Base-by-base conservation (phyloP, 2,888 invertebrate species). In the Scaeva pyrastri region DNA sequence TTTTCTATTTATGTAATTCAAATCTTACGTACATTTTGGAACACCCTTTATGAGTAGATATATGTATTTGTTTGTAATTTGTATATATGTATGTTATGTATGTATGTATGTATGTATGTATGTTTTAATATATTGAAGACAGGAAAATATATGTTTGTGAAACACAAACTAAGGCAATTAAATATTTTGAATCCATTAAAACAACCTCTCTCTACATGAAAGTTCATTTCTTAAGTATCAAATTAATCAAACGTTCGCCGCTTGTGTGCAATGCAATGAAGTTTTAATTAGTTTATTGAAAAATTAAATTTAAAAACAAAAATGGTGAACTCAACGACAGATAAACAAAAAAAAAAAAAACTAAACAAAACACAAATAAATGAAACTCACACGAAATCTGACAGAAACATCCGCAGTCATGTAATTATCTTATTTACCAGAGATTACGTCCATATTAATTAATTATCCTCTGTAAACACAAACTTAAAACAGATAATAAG, bases 351-450 rank as follows among this genome's bases (percentile, higher is more conserved):
- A 50, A 14, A 66, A 70, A 66, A 19, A 31, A 26, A 39, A n/a
- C n/a, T n/a, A n/a, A n/a, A n/a, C n/a, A n/a, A n/a, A n/a, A n/a
- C n/a, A n/a, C n/a, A n/a, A 68, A 41, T 23, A 71, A 79, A 64
- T 74, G 43, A 79, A 84, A 79, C 50, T 84, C 83, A 52, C 83
- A 85, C 73, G 81, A 85, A 85, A 76, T 76, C 81, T 52, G 80
- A 56, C 76, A 70, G 76, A 76, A 76, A 81, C 85, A 85, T 85
- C 85, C 80, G 81, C 60, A 81, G 62, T 72, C 75, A 85, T 81
- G 81, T 77, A 85, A 85, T 85, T 85, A 85, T 85, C 81, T 85
- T 70, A 85, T 85, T 85, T 81, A 77, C 60, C 81, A 81, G 76
- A 85, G 68, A 81, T 81, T 77, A 73, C 85, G 85, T 81, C 81